These are phyloP conservation scores for Xerus inauris DNA, from an alignment of 2,113 vertebrate genomes.

Conservation along the genomic window DNA sequence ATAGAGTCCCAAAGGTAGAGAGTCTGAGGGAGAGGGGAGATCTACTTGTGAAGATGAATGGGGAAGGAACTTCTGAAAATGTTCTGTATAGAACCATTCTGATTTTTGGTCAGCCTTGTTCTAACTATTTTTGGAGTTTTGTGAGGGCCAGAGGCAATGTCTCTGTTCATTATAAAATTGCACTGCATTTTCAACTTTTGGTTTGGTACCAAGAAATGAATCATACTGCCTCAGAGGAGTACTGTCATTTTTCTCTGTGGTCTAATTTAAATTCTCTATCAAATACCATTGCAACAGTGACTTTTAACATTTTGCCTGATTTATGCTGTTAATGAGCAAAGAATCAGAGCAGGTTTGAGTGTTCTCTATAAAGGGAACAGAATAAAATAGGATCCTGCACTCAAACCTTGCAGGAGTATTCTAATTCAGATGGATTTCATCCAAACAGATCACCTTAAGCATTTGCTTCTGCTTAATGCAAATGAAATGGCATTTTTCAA, in stretches of 20 bases:
- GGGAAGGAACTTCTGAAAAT: neutral
- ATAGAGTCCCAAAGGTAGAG: neutral
- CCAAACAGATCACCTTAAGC: constrained; percentile 30
- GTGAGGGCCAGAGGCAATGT: neutral
- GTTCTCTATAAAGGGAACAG: constrained; percentile 41
- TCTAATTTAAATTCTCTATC: constrained; percentile 74
- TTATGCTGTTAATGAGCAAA: constrained; percentile 71
- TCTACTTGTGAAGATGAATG: neutral
- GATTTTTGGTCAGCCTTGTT: constrained; percentile 56
- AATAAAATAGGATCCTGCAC: neutral
- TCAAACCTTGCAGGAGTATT: constrained; percentile 43
- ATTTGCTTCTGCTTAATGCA: neutral
- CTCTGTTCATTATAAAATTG: constrained; percentile 69
- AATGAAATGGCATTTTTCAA: constrained; percentile 42
- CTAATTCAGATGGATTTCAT: neutral
- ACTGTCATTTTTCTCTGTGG: constrained; percentile 67
- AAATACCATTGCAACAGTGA: constrained; percentile 67
- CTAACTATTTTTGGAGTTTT: constrained; percentile 38
- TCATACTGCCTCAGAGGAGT: constrained; percentile 53
- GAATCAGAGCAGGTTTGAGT: constrained; percentile 7
- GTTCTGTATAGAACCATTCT: neutral
- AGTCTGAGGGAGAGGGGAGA: neutral
- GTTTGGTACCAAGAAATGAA: constrained; percentile 66
- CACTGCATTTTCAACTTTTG: constrained; percentile 58
- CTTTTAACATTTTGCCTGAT: constrained; percentile 71